Base-by-base conservation (phyloP, 2,888 invertebrate species). In the Drosophila cracens region DNA sequence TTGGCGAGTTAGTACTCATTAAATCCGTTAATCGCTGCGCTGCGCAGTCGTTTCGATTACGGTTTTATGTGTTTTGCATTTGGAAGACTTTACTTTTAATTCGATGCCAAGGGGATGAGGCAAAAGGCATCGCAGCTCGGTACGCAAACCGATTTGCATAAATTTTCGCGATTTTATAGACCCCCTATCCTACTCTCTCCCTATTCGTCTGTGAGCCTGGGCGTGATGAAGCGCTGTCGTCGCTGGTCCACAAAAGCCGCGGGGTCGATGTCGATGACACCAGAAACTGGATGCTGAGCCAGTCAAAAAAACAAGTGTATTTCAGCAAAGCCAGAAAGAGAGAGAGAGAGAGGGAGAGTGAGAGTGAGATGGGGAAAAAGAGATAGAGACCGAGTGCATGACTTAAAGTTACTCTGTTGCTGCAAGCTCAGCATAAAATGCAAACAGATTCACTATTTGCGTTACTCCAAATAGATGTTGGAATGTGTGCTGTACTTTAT, bases 1-100 rank as follows among this genome's bases (percentile, higher is more conserved):
- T 83, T 80, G 90, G 90, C 88, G 83, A 88, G 88, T 79, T 88
- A 81, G 90, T 83, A 86, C 88, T 86, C 85, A 86, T 86, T 86
- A 86, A 88, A 89, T 88, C 58, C 76, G 83, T 89, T 89, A 86
- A 86, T 86, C 85, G 88, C 63, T 79, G 76, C 67, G 67, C 66
- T 61, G 63, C 66, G 53, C 73, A 49, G 72, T 60, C 77, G 53
- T 76, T 76, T 76, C 77, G 77, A 71, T 68, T 68, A 68, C 81
- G 74, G 67, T 71, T 71, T 80, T 79, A 71, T 82, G 82, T 77
- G 83, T 65, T 78, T 65, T 68, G 81, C 79, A 71, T 85, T 81
- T 70, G 70, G 31, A 74, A 77, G 72, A 85, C 88, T 81, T 85
- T 83, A 82, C 77, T 89, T 88, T 83, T 76, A 85, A 85, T 81